Conservation (phyloP, 35 echinoderm and acorn worm species). For the Diadema setosum region DNA sequence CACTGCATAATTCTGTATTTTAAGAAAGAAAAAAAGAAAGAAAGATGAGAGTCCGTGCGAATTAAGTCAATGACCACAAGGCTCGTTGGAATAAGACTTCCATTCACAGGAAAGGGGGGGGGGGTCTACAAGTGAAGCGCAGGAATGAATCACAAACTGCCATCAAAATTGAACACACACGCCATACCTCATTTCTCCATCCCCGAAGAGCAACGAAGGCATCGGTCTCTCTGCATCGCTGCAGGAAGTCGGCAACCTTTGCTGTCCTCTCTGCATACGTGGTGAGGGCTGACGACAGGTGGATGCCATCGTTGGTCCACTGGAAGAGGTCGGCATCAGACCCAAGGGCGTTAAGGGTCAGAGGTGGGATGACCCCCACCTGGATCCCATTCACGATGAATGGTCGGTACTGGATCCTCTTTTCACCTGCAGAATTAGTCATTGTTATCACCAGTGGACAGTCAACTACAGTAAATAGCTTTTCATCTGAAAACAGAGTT, state of each 20-base stretch:
- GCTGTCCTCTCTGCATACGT: slow-evolving; percentile 45
- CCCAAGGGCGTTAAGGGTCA: not conserved
- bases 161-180: no score
- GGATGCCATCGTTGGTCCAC: not conserved
- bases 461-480: no score
- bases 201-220: slow-evolving; percentile 34
- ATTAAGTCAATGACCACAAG: no score
- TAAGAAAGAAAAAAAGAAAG: no score
- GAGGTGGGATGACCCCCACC: not conserved
- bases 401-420: not conserved
- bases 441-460: no score
- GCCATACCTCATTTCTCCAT: slow-evolving; percentile 74
- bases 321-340: not conserved
- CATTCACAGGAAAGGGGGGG: no score
- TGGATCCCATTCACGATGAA: not conserved
- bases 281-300: not conserved
- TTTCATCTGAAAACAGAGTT: no score
- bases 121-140: no score
- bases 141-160: no score
- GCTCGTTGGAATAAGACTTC: no score
- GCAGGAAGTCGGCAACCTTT: slow-evolving; percentile 26
- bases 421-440: not conserved
- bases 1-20: slow-evolving; percentile 65
- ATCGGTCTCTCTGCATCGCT: not conserved
- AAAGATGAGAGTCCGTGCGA: no score